A percentile compares a stretch with the other conserved stretches of the same genome.
phyloP scores from a whole-genome alignment of 2,797 vertebrate species.

The Phrynocephalus vlangalii region DNA sequence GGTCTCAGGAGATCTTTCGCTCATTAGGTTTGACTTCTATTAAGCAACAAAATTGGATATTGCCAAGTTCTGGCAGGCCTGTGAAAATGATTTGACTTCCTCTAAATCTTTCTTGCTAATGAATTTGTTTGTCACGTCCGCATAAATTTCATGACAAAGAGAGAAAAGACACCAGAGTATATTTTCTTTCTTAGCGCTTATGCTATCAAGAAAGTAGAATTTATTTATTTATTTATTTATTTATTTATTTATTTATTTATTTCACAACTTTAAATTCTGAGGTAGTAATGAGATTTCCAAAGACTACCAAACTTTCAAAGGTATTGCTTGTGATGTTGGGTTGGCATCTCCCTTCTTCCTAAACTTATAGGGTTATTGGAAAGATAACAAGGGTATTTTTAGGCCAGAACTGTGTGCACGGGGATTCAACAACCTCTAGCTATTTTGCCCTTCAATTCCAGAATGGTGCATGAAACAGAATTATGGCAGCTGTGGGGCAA shows the following conservation, averaged over 20 bases:
- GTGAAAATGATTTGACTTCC: conserved; percentile 47
- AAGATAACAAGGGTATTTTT: neutral
- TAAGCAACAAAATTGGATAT: conserved; percentile 58
- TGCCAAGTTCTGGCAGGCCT: conserved; percentile 49
- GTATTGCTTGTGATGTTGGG: neutral
- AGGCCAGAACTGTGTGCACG: neutral
- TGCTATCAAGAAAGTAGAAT: neutral
- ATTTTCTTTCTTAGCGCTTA: neutral
- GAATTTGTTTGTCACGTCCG: conserved; percentile 33
- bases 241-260: too few relatives aligned
- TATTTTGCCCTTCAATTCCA: neutral
- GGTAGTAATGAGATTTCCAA: neutral
- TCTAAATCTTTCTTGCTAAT: conserved; percentile 43
- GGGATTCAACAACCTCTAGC: neutral
- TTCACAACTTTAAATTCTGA: neutral
- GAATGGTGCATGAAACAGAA: neutral
- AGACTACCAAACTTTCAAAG: neutral
- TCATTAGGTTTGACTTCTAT: conserved; percentile 48
- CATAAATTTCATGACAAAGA: conserved; percentile 11
- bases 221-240: too few relatives aligned
- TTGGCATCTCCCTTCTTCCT: neutral
- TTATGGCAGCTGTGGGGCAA: too few relatives aligned
- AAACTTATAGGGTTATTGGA: neutral
- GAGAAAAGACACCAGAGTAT: neutral
- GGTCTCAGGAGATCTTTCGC: conserved; percentile 44